Evolutionary conservation across 2,797 vertebrate genomes (phyloP), one percentile per base, ranked within the genome.

Genomic region (Neoniphon sammara): DNA sequence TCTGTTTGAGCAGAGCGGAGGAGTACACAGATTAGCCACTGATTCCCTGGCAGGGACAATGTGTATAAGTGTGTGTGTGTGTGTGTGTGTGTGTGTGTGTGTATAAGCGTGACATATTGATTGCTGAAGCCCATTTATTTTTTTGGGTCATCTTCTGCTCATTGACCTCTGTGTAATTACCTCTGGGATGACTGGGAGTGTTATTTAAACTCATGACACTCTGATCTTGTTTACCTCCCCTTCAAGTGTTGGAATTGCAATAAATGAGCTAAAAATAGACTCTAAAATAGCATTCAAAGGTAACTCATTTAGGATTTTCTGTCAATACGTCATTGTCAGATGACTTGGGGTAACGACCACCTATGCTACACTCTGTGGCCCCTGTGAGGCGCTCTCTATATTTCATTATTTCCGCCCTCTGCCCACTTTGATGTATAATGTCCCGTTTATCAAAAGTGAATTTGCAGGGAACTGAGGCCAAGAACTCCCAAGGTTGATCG

Each of bases 91-190:
- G 70, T 73, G 58, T 77, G 23, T 36, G 11, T 53, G 63, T 36
- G 27, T 27, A 18, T 21, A 50, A 81, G 73, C 49, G 23, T 91
- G 86, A 85, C 72, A 83, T 87, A 91, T 91, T 91, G 90, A 92
- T 93, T 84, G 73, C 66, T 85, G 74, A 87, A 57, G 78, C 75
- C 78, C 75, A 83, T 88, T 91, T 85, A 59, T 88, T 87, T 87
- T 70, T 80, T 84, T 87, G 87, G 82, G 88, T 91, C 84, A 89
- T 86, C 78, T 75, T 90, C 70, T 5, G 52, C 87, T 91, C 84
- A 86, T 88, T 91, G 86, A 90, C 87, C 89, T 92, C 83, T 61
- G 55, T 90, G 87, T 92, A 92, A 92, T 93, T 91, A 91, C 85
- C 84, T 87, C 57, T 79, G 81, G 80, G 86, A 88, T 82, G 75